Evolutionary conservation across 2,888 invertebrate genomes (phyloP).

Genomic region (Torymus tubicola): DNA sequence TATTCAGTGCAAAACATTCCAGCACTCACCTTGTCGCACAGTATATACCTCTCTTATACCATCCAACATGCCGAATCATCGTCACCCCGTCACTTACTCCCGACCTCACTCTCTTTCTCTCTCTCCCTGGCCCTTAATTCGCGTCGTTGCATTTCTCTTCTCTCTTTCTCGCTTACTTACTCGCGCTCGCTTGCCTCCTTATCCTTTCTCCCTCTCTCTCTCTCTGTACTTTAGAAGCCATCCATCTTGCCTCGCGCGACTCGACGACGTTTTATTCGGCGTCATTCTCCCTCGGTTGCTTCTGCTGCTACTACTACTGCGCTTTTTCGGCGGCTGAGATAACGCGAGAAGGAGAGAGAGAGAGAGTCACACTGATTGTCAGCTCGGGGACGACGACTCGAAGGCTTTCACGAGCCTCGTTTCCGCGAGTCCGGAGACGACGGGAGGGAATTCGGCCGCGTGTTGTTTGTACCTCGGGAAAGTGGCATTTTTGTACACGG

Average conservation of each 20-base stretch:
- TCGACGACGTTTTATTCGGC: slow-evolving; percentile 66
- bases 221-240: slow-evolving; percentile 59
- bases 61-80: too few relatives aligned
- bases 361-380: slow-evolving; percentile 29
- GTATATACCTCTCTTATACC: too few relatives aligned
- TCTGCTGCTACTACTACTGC: background rate
- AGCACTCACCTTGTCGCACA: too few relatives aligned
- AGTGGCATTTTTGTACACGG: background rate
- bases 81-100: background rate
- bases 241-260: slow-evolving; percentile 66
- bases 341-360: background rate
- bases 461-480: background rate
- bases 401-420: background rate
- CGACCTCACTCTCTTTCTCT: background rate
- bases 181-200: slow-evolving; percentile 13
- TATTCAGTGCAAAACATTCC: too few relatives aligned
- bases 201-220: background rate
- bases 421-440: too few relatives aligned
- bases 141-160: background rate
- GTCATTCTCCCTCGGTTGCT: slow-evolving; percentile 54
- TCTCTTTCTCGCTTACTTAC: background rate
- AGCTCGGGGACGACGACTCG: slow-evolving; percentile 1
- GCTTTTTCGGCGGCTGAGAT: slow-evolving; percentile 4
- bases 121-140: background rate
- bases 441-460: background rate